Conservation (phyloP, 2,888 invertebrate genomes). For the Synanthedon tipuliformis region DNA sequence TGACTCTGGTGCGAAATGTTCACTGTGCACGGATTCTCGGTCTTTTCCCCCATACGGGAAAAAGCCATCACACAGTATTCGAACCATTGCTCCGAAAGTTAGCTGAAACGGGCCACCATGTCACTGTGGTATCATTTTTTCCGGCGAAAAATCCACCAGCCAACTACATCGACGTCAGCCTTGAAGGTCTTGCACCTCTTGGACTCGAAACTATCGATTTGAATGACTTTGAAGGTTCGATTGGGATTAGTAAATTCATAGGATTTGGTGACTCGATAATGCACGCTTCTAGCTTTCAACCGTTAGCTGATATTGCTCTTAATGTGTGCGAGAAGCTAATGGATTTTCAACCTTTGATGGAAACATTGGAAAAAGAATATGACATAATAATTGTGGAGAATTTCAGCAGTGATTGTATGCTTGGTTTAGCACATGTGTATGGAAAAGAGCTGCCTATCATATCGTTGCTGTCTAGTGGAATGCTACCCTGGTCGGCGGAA, state of each 20-base stretch:
- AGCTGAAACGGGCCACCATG: slow-evolving; percentile 69
- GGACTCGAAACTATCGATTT: slow-evolving; percentile 46
- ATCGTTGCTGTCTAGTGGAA: slow-evolving; percentile 63
- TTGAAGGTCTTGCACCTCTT: slow-evolving; percentile 42
- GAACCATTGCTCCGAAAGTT: slow-evolving; percentile 65
- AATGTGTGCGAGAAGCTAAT: slow-evolving; percentile 46
- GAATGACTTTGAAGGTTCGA: slow-evolving; percentile 25
- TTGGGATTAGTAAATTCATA: slow-evolving; percentile 20
- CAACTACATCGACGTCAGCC: slow-evolving; percentile 51
- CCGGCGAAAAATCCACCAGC: slow-evolving; percentile 57
- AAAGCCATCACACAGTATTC: slow-evolving; percentile 74
- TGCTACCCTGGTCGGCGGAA: slow-evolving; percentile 69
- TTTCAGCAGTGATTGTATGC: slow-evolving; percentile 74
- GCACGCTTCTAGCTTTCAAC: slow-evolving; percentile 30
- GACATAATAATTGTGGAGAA: slow-evolving; percentile 73
- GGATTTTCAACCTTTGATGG: slow-evolving; percentile 40
- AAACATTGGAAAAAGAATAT: slow-evolving; percentile 54
- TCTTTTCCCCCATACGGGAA: slow-evolving; percentile 70
- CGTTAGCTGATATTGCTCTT: slow-evolving; percentile 37
- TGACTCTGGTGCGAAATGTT: slow-evolving; percentile 25
- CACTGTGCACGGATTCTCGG: slow-evolving; percentile 64
- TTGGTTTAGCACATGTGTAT: slow-evolving; percentile 70
- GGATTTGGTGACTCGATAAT: slow-evolving; percentile 28
- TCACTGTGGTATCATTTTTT: slow-evolving; percentile 73
- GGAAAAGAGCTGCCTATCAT: slow-evolving; percentile 65